Base-by-base conservation (phyloP, 2,888 invertebrate species). In the Athalia rosae region DNA sequence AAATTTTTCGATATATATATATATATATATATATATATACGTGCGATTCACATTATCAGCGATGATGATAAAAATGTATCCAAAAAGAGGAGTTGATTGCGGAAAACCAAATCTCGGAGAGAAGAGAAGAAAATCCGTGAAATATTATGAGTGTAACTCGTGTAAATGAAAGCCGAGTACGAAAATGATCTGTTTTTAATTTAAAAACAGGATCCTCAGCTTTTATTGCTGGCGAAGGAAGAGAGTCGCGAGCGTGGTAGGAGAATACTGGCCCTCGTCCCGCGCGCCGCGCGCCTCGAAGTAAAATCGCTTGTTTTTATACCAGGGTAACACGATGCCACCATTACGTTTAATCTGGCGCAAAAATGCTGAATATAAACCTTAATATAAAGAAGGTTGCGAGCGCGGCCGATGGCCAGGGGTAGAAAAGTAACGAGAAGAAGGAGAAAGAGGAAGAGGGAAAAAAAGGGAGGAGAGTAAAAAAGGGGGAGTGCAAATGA, bases 351-450 rank as follows among this genome's bases (percentile, higher is more conserved):
- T 77, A 77, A 77, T 77, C 77, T 77, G 77, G 77, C 77, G 77
- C 77, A 77, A 73, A 77, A 77, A 77, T 77, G 77, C 73, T 77
- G 77, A 77, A 77, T 77, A 77, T 77, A 77, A 77, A 77, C 77
- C 77, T 77, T 77, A 77, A 77, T 77, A 77, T 77, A 77, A 77
- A 77, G 77, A 77, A 63, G 77, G 77, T 71, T 62, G 61, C 74
- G 61, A 74, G 74, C 74, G 45, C 59, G 69, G 77, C 5, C 59
- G 67, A 41, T 67, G 59, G 47, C 28, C 67, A 69, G 69, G 77
- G 59, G 69, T 41, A 43, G 73, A 47, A 59, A 28, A 48, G 11
- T 15, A 13, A 28, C 63, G 63, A n/a, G 48, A 50, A 8, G 15
- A 47, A 11, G 6, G 41, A 76, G 47, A 13, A 28, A 61, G 47